These are phyloP conservation scores for Rhagonycha lutea DNA, from an alignment of 2,888 invertebrate species.

Conservation along the genomic window DNA sequence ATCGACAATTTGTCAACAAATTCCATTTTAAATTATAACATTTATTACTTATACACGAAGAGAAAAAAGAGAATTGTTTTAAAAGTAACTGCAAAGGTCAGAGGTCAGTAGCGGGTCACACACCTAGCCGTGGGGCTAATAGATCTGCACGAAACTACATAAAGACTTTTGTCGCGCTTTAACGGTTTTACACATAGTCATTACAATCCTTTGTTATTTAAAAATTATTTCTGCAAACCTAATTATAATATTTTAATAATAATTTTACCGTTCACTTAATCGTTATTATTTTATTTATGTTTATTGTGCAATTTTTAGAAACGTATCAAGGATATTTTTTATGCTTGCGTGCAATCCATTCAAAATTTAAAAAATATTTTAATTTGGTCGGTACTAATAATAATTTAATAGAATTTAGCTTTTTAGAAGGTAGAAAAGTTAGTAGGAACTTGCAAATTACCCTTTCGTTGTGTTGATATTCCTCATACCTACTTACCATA, in stretches of 20 bases:
- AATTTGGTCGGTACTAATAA: background rate
- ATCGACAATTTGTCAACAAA: constrained; percentile 10
- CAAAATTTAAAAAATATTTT: background rate
- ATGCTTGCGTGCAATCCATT: background rate
- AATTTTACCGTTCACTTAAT: background rate
- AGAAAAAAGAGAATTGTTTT: constrained; percentile 5
- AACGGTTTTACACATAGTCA: constrained; percentile 1
- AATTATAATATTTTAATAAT: background rate
- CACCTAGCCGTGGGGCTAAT: constrained; percentile 33
- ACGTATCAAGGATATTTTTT: background rate
- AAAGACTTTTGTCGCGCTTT: constrained; percentile 25
- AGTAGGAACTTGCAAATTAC: too few relatives aligned
- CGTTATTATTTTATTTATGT: background rate
- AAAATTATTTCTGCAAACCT: background rate
- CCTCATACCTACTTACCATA: too few relatives aligned
- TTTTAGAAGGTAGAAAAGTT: too few relatives aligned
- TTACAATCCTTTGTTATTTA: background rate
- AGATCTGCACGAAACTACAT: constrained; percentile 32
- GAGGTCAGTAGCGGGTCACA: constrained; percentile 36
- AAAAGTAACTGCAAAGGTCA: constrained; percentile 26
- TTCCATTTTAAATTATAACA: background rate
- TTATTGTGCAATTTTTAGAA: background rate
- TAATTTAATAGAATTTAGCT: too few relatives aligned
- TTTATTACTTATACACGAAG: background rate
- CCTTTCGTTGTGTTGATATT: too few relatives aligned